Conservation (phyloP, 2,797 vertebrate genomes). For the Naso thynnoides region DNA sequence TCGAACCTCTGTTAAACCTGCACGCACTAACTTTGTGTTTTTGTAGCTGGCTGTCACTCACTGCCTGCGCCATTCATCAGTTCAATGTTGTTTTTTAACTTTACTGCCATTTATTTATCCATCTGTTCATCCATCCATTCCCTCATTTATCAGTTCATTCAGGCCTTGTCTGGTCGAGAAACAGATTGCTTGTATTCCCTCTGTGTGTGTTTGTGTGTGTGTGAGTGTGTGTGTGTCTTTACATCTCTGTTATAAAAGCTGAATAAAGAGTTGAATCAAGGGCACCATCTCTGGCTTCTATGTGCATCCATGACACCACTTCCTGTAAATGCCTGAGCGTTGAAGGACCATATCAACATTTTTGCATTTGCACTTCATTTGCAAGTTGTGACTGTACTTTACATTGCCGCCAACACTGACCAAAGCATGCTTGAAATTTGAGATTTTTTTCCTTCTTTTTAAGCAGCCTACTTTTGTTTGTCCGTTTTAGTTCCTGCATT, state of each 20-base stretch:
- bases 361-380: conserved; percentile 34
- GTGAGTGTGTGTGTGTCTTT: conserved; percentile 44
- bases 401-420: background rate
- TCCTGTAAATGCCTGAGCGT: conserved; percentile 38
- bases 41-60: conserved; percentile 54
- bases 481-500: conserved; percentile 3
- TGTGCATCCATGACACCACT: conserved; percentile 70
- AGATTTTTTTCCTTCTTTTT: background rate
- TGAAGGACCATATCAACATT: conserved; percentile 11
- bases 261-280: conserved; percentile 83
- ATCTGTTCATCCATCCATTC: conserved; percentile 8
- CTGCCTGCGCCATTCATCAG: conserved; percentile 38
- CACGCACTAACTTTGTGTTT: conserved; percentile 73
- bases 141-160: conserved; percentile 30
- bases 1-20: conserved; percentile 60
- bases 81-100: conserved; percentile 19
- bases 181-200: conserved; percentile 59
- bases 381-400: background rate
- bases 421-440: background rate
- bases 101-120: conserved; percentile 33
- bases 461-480: background rate
- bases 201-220: background rate
- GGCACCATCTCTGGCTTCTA: conserved; percentile 77
- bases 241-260: conserved; percentile 64
- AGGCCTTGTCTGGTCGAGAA: conserved; percentile 53